A percentile compares a stretch with the other conserved stretches of the same genome.
phyloP scores from a whole-genome alignment of 64 coral and sea anemone genomes.

The Porites lutea region DNA sequence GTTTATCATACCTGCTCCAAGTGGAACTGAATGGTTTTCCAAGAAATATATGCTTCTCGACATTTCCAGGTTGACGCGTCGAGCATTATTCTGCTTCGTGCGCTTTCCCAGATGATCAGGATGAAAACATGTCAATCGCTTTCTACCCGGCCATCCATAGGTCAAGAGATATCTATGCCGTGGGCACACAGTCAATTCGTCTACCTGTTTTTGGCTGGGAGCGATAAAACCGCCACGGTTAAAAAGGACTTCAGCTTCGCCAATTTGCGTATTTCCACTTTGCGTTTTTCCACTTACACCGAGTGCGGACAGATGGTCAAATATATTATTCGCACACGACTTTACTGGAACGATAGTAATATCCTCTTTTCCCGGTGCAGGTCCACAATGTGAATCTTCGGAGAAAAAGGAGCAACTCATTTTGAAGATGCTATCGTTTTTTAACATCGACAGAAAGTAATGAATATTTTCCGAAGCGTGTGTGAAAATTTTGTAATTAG shows the following conservation, averaged over 20 bases:
- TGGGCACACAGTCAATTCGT: conserved; percentile 9
- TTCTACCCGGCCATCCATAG: too few species aligned
- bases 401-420: conserved; percentile 13
- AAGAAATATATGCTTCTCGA: not conserved
- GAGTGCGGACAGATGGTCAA: not conserved
- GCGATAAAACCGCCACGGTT: conserved; percentile 7
- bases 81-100: not conserved
- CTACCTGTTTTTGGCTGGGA: conserved; percentile 12
- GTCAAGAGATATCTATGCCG: not conserved
- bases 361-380: not conserved
- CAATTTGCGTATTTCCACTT: not conserved
- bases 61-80: conserved; percentile 4
- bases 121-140: not conserved
- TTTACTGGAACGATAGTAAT: conserved; percentile 19
- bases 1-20: too few species aligned
- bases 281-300: not conserved
- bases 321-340: conserved; percentile 7
- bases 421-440: not conserved
- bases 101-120: conserved; percentile 9
- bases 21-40: too few species aligned
- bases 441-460: too few species aligned
- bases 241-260: conserved; percentile 21
- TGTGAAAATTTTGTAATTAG: too few species aligned
- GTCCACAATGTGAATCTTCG: conserved; percentile 10
- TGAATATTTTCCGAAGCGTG: too few species aligned